Evolutionary conservation across 2,797 vertebrate genomes (phyloP).

Genomic region (Erethizon dorsatum): DNA sequence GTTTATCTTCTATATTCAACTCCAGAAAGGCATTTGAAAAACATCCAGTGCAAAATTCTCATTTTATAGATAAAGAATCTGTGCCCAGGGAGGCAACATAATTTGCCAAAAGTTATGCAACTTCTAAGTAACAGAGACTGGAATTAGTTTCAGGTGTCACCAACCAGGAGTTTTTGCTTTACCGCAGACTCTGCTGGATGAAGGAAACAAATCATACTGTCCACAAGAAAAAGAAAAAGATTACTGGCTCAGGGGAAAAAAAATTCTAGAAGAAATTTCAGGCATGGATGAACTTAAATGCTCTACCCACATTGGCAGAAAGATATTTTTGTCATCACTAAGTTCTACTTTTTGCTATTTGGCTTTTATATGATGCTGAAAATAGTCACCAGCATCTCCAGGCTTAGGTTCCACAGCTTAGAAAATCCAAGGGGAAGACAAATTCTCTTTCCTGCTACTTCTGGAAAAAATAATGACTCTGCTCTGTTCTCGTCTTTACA

Average conservation of each 20-base stretch:
- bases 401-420: neutral
- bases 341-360: neutral
- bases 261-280: neutral
- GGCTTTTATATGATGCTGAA: neutral
- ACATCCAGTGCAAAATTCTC: neutral
- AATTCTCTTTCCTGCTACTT: neutral
- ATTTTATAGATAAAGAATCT: neutral
- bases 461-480: neutral
- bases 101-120: neutral
- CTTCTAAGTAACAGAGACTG: neutral
- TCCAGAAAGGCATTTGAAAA: slow-evolving; percentile 25
- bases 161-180: neutral
- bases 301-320: neutral
- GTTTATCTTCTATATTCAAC: neutral
- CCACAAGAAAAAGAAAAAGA: neutral
- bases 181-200: neutral
- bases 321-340: neutral
- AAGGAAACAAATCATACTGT: neutral
- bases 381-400: neutral
- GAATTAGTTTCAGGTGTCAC: neutral
- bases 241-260: neutral
- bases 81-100: neutral
- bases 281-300: neutral
- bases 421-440: neutral
- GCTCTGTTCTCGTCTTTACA: neutral